phyloP scores from a whole-genome alignment of 2,888 invertebrate genomes.

The Luffia ferchaultella region DNA sequence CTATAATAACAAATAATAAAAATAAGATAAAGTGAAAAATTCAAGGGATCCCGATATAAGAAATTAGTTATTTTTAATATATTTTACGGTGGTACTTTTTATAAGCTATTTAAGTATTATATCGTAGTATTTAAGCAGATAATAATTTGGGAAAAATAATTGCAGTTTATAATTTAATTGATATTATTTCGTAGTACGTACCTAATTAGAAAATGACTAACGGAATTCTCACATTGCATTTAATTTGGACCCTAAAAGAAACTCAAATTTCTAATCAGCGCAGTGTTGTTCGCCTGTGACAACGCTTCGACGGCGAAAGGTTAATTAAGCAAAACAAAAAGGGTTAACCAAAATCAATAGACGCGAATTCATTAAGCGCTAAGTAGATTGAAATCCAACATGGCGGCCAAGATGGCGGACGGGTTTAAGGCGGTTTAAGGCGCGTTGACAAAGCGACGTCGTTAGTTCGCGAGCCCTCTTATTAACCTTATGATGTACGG shows the following conservation, averaged over 20 bases:
- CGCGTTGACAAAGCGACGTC: slow-evolving; percentile 64
- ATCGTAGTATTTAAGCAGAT: no score
- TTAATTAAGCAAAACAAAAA: slow-evolving; percentile 66
- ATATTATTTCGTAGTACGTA: background rate
- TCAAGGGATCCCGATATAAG: no score
- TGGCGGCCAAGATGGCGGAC: slow-evolving; percentile 57
- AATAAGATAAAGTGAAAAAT: no score
- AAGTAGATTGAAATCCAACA: slow-evolving; percentile 65
- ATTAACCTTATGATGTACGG: slow-evolving; percentile 68
- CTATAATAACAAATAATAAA: no score
- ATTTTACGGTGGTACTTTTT: no score
- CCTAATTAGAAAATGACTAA: slow-evolving; percentile 11
- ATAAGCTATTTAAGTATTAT: no score
- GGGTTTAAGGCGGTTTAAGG: slow-evolving; percentile 35
- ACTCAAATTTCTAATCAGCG: slow-evolving; percentile 5
- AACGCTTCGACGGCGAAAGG: slow-evolving; percentile 48
- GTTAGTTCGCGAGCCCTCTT: slow-evolving; percentile 66
- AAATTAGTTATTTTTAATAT: no score
- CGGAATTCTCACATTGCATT: slow-evolving; percentile 17
- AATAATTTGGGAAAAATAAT: no score
- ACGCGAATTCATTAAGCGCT: slow-evolving; percentile 64
- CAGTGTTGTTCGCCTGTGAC: slow-evolving; percentile 21
- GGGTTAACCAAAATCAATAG: slow-evolving; percentile 66
- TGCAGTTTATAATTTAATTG: background rate
- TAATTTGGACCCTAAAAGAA: background rate